Conservation (phyloP, 2,113 vertebrate species). For the Gallinago paraguaiae region DNA sequence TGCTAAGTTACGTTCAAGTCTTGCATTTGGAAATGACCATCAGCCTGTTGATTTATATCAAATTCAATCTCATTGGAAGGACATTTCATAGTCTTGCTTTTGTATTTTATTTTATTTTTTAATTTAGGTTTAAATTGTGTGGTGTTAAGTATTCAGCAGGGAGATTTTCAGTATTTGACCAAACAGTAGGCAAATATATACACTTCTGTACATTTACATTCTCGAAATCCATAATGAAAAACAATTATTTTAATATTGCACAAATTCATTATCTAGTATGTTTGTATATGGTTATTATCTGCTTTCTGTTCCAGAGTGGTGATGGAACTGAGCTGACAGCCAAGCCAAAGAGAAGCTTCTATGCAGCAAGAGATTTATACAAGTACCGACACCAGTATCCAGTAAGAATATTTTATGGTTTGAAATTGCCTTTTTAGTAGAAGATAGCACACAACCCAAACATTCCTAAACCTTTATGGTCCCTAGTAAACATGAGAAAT, state of each 20-base stretch:
- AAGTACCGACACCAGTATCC: slow-evolving; percentile 98
- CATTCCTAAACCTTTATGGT: not conserved
- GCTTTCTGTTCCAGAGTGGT: slow-evolving; percentile 74
- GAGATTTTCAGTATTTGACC: not conserved
- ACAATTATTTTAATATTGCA: not conserved
- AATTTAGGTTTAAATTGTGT: not conserved
- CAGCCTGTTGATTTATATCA: not conserved
- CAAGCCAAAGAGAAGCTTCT: slow-evolving; percentile 98
- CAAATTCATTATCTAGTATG: not conserved
- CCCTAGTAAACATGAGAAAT: not conserved
- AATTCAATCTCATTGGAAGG: not conserved
- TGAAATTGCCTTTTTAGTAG: not conserved
- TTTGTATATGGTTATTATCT: not conserved
- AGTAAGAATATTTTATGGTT: slow-evolving; percentile 76
- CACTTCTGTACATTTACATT: not conserved
- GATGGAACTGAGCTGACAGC: slow-evolving; percentile 80
- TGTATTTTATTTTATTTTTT: not conserved
- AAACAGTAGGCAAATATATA: not conserved
- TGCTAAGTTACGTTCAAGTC: not conserved
- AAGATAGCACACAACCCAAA: not conserved
- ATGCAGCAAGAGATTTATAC: slow-evolving; percentile 95
- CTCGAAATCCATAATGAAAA: not conserved
- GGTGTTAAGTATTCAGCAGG: not conserved
- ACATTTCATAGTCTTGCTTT: not conserved
- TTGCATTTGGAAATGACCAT: not conserved